A percentile compares a stretch with the other conserved stretches of the same genome.
Evolutionary conservation across 2,113 vertebrate genomes (phyloP).

Genomic region (Cinclus cinclus): DNA sequence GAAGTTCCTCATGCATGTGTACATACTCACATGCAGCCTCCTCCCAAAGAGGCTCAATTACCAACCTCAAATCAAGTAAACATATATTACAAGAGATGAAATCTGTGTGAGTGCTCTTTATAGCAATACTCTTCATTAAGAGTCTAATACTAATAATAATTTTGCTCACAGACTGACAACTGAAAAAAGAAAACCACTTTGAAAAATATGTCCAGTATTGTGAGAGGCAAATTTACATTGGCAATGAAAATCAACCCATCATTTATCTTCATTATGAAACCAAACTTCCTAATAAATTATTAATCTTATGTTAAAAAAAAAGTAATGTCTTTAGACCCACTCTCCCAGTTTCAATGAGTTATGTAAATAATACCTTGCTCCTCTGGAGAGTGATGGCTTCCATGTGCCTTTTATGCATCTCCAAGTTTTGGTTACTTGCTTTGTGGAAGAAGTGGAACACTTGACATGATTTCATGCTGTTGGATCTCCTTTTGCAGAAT

Average conservation of each 20-base stretch:
- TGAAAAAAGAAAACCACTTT: not conserved
- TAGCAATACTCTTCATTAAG: not conserved
- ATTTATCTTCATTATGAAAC: not conserved
- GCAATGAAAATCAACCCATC: not conserved
- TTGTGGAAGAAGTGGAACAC: not conserved
- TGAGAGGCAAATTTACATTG: not conserved
- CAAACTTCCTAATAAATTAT: not conserved
- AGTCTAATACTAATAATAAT: not conserved
- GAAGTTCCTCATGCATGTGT: not conserved
- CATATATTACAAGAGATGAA: not conserved
- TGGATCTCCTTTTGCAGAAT: not conserved
- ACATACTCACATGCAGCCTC: not conserved
- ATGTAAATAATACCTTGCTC: not conserved
- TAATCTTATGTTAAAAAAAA: not conserved
- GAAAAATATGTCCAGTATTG: not conserved
- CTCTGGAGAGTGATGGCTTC: not conserved
- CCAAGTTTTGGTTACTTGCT: not conserved
- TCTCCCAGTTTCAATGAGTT: not conserved
- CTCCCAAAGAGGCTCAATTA: not conserved
- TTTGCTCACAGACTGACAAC: not conserved
- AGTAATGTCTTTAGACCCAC: not conserved
- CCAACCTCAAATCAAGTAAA: not conserved
- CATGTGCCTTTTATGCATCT: not conserved
- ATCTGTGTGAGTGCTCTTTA: not conserved
- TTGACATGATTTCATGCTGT: not conserved